Conservation (phyloP, 2,888 invertebrate genomes). For the Ectobius pallidus region DNA sequence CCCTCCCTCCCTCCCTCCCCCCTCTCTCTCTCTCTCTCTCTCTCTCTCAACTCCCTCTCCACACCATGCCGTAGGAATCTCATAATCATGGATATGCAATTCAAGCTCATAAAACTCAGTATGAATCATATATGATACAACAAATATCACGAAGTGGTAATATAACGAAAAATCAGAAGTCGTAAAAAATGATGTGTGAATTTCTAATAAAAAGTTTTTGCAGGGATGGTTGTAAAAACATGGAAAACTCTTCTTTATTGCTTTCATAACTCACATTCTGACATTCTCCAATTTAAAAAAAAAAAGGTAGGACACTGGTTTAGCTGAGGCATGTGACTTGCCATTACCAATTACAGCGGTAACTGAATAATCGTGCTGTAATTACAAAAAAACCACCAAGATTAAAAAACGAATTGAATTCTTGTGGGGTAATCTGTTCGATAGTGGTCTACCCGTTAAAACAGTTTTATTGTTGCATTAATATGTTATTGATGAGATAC, state of each 20-base stretch:
- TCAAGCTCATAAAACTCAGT: not conserved
- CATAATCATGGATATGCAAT: not conserved
- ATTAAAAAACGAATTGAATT: no score
- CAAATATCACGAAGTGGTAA: not conserved
- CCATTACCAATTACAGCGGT: no score
- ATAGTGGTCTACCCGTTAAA: no score
- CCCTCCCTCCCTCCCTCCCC: no score
- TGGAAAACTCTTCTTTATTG: constrained; percentile 8
- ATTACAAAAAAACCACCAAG: no score
- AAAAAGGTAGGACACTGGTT: no score
- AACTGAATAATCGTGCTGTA: no score
- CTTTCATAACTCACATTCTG: constrained; percentile 10
- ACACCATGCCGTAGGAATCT: not conserved
- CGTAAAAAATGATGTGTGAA: constrained; percentile 28
- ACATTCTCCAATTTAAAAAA: constrained; percentile 19
- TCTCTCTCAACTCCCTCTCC: no score
- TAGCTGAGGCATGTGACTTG: no score
- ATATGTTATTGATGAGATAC: no score
- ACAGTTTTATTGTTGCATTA: no score
- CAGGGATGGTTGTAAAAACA: not conserved
- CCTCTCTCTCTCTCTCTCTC: not conserved
- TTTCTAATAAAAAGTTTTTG: constrained; percentile 21
- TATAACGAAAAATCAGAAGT: constrained; percentile 1
- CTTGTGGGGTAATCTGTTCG: no score
- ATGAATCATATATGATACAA: not conserved